Evolutionary conservation across 2,888 invertebrate species (phyloP).

Genomic region (Belgica antarctica): DNA sequence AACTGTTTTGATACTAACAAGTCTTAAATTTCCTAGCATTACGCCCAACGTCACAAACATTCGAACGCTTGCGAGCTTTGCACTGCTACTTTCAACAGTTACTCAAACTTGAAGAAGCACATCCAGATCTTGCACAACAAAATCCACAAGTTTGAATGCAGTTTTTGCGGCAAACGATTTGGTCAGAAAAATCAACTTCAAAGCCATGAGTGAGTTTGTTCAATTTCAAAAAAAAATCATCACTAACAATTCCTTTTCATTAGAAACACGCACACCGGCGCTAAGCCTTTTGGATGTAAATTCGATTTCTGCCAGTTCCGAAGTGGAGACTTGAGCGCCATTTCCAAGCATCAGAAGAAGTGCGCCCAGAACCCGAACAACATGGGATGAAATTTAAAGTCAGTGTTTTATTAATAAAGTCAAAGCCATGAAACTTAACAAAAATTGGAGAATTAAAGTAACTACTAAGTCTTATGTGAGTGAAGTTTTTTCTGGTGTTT

Average conservation of each 20-base stretch:
- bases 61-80: slow-evolving; percentile 20
- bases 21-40: background rate
- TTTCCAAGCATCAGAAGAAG: slow-evolving; percentile 35
- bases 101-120: slow-evolving; percentile 35
- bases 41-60: slow-evolving; percentile 34
- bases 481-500: slow-evolving; percentile 7
- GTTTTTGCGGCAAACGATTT: slow-evolving; percentile 18
- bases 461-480: background rate
- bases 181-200: slow-evolving; percentile 40
- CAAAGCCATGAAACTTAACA: too few relatives aligned
- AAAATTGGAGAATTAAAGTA: too few relatives aligned
- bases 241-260: background rate
- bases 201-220: slow-evolving; percentile 29
- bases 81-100: slow-evolving; percentile 27
- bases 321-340: slow-evolving; percentile 24
- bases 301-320: slow-evolving; percentile 14
- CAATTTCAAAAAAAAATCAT: background rate
- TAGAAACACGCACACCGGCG: slow-evolving; percentile 37
- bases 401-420: background rate
- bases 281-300: slow-evolving; percentile 25
- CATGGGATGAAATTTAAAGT: background rate
- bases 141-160: slow-evolving; percentile 28
- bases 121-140: slow-evolving; percentile 36
- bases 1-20: background rate
- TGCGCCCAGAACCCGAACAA: slow-evolving; percentile 23